Evolutionary conservation across 2,888 invertebrate species (phyloP), one percentile per base, ranked within the genome.

Genomic region (Lumbricus terrestris): DNA sequence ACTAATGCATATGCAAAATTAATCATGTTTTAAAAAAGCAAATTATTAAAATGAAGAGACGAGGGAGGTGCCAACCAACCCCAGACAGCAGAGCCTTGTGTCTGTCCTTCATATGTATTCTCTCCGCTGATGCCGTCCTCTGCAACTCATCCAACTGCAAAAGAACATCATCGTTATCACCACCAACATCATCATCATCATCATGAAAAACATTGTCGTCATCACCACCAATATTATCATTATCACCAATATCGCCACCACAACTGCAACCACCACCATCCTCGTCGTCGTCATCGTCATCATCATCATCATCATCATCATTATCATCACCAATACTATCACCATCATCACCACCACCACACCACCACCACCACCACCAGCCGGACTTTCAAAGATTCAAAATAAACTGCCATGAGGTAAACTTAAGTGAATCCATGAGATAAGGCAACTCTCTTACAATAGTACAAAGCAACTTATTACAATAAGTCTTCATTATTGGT

Each of bases 201-300:
- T 16, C 54, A 89, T n/a, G 34, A 89, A n/a, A n/a, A n/a, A 11
- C 54, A 89, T 15, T 3, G 82, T 13, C 54, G 88, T 35, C 38
- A 85, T 38, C 90, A 88, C 8, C 88, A 90, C 23, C 38, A 90
- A 37, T 88, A 90, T 35, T 5, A 90, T n/a, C 90, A 38, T 15
- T 35, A 89, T 89, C 82, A 69, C 33, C 69, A 89, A 13, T 0
- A 82, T 69, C n/a, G 82, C n/a, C 89, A 89, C 20, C 3, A 89
- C 16, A 38, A 88, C 42, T 1, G n/a, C 16, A 38, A 88, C 13
- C 69, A 42, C 13, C 69, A 54, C 34, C 89, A 89, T 29, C 15
- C 54, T 54, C 89, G 18, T 54, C 54, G n/a, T 89, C 69, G 13
- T 69, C 54, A 89, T 69, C 15, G 69, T 89, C 54, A 89, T 69